Evolutionary conservation across 2,797 vertebrate species (phyloP).

Genomic region (Rhinogobio ventralis): DNA sequence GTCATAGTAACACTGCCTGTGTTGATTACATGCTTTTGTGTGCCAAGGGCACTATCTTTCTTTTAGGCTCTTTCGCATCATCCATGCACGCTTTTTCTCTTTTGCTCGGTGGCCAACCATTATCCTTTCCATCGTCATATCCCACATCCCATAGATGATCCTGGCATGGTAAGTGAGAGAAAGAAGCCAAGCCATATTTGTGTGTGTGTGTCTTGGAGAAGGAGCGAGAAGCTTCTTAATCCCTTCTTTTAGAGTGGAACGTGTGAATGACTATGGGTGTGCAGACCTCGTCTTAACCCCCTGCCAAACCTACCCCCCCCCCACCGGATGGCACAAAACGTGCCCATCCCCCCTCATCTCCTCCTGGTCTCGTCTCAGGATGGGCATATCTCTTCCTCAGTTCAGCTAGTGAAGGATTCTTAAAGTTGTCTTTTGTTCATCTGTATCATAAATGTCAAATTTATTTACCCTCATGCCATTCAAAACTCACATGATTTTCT

Average conservation of each 20-base stretch:
- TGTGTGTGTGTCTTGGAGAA: conserved; percentile 50
- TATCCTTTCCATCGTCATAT: conserved; percentile 45
- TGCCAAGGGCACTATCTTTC: conserved; percentile 37
- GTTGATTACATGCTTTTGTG: conserved; percentile 48
- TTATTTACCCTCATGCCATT: not conserved
- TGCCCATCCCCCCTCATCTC: not conserved
- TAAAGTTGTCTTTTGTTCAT: not conserved
- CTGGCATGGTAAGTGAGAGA: conserved; percentile 42
- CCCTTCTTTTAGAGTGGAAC: conserved; percentile 81
- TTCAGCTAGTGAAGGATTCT: not conserved
- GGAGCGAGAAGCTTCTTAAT: conserved; percentile 73
- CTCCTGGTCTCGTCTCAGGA: conserved; percentile 16
- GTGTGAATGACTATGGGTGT: conserved; percentile 77
- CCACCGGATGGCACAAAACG: conserved; percentile 59
- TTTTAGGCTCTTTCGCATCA: conserved; percentile 6
- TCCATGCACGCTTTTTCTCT: conserved; percentile 30
- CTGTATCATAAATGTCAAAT: not conserved
- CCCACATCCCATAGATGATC: conserved; percentile 44
- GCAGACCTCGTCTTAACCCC: conserved; percentile 71
- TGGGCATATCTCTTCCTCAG: not conserved
- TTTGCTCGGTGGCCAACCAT: conserved; percentile 12
- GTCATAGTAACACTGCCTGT: conserved; percentile 59
- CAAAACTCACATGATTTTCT: not conserved
- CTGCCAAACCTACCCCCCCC: conserved; percentile 57
- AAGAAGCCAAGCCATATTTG: conserved; percentile 54